Evolutionary conservation across 1,140 invertebrate genomes (phyloP), one percentile per base, ranked within the genome.

Genomic region (Procambarus virginalis): DNA sequence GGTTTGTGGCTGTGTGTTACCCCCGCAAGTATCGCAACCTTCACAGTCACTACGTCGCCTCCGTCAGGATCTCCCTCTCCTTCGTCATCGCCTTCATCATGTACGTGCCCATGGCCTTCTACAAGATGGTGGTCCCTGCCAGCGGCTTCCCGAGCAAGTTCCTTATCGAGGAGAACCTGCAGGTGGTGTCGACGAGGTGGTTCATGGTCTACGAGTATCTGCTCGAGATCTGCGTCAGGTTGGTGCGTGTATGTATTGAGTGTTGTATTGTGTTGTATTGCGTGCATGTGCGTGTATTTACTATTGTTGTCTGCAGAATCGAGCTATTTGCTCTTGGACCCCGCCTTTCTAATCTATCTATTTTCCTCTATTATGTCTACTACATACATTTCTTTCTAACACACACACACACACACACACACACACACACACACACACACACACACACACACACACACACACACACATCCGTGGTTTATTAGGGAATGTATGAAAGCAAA

Each of bases 1-100:
- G 94, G 4, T 94, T 94, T 90, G 93, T 93, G 4, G 94, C 94
- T 2, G 94, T 94, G 8, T 94, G 94, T 86, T 92, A 93, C 49
- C 94, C 94, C 9, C 93, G 93, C 0, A 93, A 93, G 64, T 94
- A 94, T 83, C 93, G 93, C 64, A 93, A 93, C 55, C 92, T 94
- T 9, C 94, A 94, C 91, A 94, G 93, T 12, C 90, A 92, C 3
- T 82, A 91, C 22, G 93, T 93, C 46, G 93, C 94, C 17, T 92
- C 92, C 46, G 90, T 93, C 14, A 92, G 93, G 2, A 94, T 94
- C 46, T 86, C 91, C 0, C 73, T 92, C 9, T 93, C 94, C 48
- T 94, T 93, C 91, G 73, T 93, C 51, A 81, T 93, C 2, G 93
- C 93, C 5, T 92, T 94, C 81, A 49, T 94, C 48, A 91, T 94